phyloP scores from a whole-genome alignment of 2,113 vertebrate species.

The Cnemophilus loriae region DNA sequence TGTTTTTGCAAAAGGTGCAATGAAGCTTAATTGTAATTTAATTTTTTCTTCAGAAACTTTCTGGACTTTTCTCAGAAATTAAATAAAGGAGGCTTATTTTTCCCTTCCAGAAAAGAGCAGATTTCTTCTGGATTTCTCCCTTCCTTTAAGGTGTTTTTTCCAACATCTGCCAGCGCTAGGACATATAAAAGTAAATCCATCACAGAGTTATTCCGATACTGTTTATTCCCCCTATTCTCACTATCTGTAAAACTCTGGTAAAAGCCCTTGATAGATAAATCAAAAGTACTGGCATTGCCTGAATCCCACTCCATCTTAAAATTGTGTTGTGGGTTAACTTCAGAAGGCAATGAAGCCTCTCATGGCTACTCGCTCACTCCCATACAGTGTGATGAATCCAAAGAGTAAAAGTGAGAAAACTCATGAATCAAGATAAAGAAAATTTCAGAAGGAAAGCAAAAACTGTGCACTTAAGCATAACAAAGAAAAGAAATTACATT shows the following conservation, averaged over 20 bases:
- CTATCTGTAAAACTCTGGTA: not conserved
- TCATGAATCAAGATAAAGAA: not conserved
- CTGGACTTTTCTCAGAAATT: not conserved
- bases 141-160: not conserved
- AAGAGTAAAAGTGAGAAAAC: not conserved
- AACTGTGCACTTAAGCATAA: not conserved
- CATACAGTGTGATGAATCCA: not conserved
- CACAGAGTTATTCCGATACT: not conserved
- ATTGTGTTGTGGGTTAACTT: not conserved
- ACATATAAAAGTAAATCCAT: not conserved
- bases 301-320: not conserved
- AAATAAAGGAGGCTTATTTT: not conserved
- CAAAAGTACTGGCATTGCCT: not conserved
- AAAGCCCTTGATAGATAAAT: not conserved
- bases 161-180: not conserved
- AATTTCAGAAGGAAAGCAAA: not conserved
- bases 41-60: not conserved
- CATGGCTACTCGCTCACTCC: accelerated
- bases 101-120: not conserved
- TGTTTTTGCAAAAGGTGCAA: not conserved
- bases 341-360: not conserved
- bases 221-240: not conserved
- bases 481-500: not conserved
- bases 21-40: not conserved
- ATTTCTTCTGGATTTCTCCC: not conserved